Base-by-base conservation (phyloP, 2,888 invertebrate genomes). In the Clostera curtula region DNA sequence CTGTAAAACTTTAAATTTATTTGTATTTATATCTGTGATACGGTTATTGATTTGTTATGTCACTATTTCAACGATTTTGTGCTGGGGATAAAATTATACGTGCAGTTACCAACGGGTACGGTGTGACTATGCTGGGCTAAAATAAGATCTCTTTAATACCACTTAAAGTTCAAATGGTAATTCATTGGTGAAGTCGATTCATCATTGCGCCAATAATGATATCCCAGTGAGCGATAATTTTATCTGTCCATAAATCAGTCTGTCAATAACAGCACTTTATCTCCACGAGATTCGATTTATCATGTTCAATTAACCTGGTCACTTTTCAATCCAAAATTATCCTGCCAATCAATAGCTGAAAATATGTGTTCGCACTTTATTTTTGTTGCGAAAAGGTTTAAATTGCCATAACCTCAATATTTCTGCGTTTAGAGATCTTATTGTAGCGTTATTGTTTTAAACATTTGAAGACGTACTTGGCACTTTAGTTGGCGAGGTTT, bases 401-500 rank as follows among this genome's bases (percentile, higher is more conserved):
- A 7, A 20, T 12, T 12, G 13, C 5, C 9, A 25, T 25, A 9
- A 5, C 7, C 11, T 7, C 19, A 7, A 8, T 17, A 18, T 13
- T 24, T 21, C 21, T 35, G 14, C 31, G 22, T 36, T 35, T 31
- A 22, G 61, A 70, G 73, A 72, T 73, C 72, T 75, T 76, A 72
- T 74, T 73, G 48, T 61, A 70, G 74, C 71, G 57, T 49, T 36
- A 29, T 47, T 40, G 27, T 39, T 51, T 50, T 43, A 52, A 54
- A 45, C 42, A 36, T 31, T 53, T 46, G 43, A 44, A 58, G 68
- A 87, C 86, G 69, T 87, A 87, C 86, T 86, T 86, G 87, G 86
- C 68, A 77, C 75, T 71, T 85, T 87, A 85, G 86, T 86, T 59
- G 86, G 85, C 76, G 86, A 68, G 68, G 80, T 74, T 54, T 85